Evolutionary conservation across 2,888 invertebrate genomes (phyloP), one percentile per base, ranked within the genome.

Genomic region (Trichopria drosophilae): DNA sequence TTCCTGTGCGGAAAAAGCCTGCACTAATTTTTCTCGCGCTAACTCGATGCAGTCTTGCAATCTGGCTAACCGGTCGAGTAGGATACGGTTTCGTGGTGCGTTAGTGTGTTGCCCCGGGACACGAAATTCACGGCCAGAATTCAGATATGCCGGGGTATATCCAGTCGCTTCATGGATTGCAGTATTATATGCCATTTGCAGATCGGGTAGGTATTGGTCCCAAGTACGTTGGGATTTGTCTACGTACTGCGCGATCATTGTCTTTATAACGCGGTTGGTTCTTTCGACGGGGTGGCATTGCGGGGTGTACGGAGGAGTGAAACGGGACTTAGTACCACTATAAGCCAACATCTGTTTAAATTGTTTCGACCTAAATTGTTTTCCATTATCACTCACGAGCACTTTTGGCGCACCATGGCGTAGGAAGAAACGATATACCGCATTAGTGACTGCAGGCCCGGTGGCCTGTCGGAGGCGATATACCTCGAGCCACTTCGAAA

Each of bases 221-320:
- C n/a, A n/a, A n/a, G n/a, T n/a, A n/a, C 53, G 42, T 22, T 71
- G 69, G 20, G 67, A 48, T 0, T 46, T 24, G 4, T 58, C 47
- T n/a, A 66, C 60, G 23, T 58, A 69, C 20, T 64, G 57, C 0
- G 65, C 53, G 1, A 70, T 61, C 63, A 71, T 69, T n/a, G n/a
- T n/a, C n/a, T n/a, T n/a, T n/a, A n/a, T n/a, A n/a, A n/a, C n/a
- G n/a, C n/a, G n/a, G n/a, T 70, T 72, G 0, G 61, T 52, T 13
- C 69, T 22, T 50, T 72, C 70, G 0, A 64, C 66, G 0, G 66
- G 66, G 43, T 72, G 70, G 2, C 59, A 61, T 32, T 72, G 69
- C 4, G 66, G 58, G 7, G 65, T 19, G 36, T 68, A 57, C 10
- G 53, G 55, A 9, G 68, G 64, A 1, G 64, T 66, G 1, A 43